Percentiles rank a stretch among this genome's conserved stretches.
These are phyloP conservation scores for Laterallus jamaicensis DNA, from an alignment of 2,113 vertebrate species.

Conservation along the genomic window DNA sequence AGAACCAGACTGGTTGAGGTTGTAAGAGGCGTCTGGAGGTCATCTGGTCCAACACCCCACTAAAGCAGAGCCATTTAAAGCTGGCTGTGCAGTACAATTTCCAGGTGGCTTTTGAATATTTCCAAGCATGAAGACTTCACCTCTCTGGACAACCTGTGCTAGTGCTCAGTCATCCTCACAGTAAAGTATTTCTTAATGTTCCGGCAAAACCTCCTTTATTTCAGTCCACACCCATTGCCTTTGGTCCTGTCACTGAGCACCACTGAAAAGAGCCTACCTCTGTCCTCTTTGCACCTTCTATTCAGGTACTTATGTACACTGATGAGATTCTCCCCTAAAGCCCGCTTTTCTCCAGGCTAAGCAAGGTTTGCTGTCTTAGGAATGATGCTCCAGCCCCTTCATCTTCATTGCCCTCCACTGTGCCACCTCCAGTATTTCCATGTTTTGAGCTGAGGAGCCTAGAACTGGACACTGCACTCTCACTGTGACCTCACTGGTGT, in stretches of 20 bases:
- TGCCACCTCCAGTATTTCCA: too few species aligned
- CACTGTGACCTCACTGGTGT: not conserved
- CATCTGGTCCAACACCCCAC: not conserved
- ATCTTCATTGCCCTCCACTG: accelerated
- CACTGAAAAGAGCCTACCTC: not conserved
- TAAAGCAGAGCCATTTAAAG: not conserved
- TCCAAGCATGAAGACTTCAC: not conserved
- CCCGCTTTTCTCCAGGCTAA: not conserved
- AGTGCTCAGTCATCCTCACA: not conserved
- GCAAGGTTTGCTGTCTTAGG: too few species aligned
- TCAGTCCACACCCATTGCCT: not conserved
- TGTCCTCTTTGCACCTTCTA: not conserved
- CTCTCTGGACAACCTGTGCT: not conserved
- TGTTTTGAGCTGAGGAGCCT: not conserved
- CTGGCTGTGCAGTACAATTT: not conserved
- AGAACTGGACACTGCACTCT: not conserved
- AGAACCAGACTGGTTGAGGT: not conserved
- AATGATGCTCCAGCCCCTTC: not conserved
- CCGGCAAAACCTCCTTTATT: not conserved
- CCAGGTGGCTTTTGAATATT: not conserved
- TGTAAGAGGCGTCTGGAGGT: not conserved
- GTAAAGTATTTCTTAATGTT: not conserved
- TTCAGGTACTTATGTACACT: not conserved
- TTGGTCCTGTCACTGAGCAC: not conserved
- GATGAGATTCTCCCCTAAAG: not conserved